Conservation (phyloP, 2,113 vertebrate species). For the Eidolon helvum region DNA sequence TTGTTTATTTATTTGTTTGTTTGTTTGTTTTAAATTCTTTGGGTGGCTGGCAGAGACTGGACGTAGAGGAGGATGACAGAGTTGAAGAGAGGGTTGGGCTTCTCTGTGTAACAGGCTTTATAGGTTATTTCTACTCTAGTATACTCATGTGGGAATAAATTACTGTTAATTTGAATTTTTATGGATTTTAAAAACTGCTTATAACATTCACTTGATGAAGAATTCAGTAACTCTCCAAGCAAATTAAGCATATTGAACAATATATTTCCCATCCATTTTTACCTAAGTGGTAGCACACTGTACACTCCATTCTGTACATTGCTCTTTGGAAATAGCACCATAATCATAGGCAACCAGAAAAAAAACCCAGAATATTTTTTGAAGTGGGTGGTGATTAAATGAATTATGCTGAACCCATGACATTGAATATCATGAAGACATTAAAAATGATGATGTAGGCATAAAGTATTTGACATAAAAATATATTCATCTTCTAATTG, state of each 20-base stretch:
- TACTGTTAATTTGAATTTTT: not conserved
- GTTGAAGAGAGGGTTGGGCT: not conserved
- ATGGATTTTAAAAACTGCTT: not conserved
- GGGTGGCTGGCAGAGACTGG: not conserved
- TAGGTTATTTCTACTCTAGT: not conserved
- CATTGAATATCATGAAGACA: not conserved
- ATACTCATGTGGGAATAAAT: not conserved
- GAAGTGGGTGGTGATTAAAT: not conserved
- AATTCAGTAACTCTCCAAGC: not conserved
- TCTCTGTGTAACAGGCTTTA: not conserved
- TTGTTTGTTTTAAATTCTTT: not conserved
- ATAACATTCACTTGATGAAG: not conserved
- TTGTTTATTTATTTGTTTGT: too few relatives aligned
- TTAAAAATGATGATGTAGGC: not conserved
- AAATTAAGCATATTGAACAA: conserved; percentile 9
- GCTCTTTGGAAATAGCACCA: not conserved
- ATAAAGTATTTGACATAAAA: not conserved
- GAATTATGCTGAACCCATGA: not conserved
- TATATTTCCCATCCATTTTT: not conserved
- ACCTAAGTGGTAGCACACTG: not conserved
- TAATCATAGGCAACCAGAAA: conserved; percentile 1
- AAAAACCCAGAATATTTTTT: not conserved
- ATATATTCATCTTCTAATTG: not conserved
- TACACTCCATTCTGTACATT: not conserved
- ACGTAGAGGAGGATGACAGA: not conserved